phyloP scores from a whole-genome alignment of 2,888 invertebrate species.

The Idaea straminata region DNA sequence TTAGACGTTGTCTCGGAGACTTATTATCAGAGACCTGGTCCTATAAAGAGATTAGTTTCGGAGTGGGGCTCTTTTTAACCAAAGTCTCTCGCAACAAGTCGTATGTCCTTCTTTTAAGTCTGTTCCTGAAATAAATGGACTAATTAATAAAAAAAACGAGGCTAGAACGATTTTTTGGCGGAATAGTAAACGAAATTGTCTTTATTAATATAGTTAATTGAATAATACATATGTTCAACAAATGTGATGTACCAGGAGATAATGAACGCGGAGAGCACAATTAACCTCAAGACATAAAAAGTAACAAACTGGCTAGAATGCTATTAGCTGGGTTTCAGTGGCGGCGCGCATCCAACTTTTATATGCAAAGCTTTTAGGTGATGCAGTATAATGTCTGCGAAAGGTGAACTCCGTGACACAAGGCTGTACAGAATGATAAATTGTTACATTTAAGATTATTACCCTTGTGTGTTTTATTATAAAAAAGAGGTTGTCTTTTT shows the following conservation, averaged over 20 bases:
- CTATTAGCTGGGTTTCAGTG: constrained; percentile 23
- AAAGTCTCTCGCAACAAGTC: too few species aligned
- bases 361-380: constrained; percentile 52
- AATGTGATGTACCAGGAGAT: constrained; percentile 9
- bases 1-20: too few species aligned
- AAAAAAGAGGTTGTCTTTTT: too few species aligned
- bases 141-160: too few species aligned
- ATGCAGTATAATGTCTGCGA: constrained; percentile 45
- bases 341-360: constrained; percentile 34
- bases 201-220: too few species aligned
- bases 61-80: too few species aligned
- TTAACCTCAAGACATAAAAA: constrained; percentile 18
- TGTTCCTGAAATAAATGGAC: too few species aligned
- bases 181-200: too few species aligned
- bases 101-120: too few species aligned
- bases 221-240: not conserved
- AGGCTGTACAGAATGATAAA: constrained; percentile 13
- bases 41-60: too few species aligned
- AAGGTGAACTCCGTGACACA: constrained; percentile 36
- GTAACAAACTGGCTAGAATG: constrained; percentile 19
- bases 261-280: constrained; percentile 18
- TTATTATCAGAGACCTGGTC: too few species aligned
- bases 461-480: not conserved
- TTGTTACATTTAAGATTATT: constrained; percentile 9
- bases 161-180: too few species aligned